Base-by-base conservation (phyloP, 2,888 invertebrate genomes). In the Ceramica pisi region DNA sequence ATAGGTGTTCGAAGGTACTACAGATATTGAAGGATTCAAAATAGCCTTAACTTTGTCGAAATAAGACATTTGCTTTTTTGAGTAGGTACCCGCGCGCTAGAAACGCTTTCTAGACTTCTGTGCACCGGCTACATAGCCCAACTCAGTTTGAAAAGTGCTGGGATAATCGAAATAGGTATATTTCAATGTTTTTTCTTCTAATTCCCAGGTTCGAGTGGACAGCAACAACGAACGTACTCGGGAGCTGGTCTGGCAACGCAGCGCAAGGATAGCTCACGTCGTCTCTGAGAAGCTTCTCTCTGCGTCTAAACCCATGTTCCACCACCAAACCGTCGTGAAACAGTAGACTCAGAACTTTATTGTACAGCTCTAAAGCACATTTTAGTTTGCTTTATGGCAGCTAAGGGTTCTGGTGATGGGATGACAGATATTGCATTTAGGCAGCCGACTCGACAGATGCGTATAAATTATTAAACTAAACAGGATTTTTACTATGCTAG, bases 141-240 rank as follows among this genome's bases (percentile, higher is more conserved):
- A 41, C 1, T 14, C 2, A 41, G 41, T 41, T 12, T 12, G 12
- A 41, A 12, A 38, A 41, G 41, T 12, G 41, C 41, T 41, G 12
- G 3, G 41, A 12, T 41, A 41, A 41, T 12, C 41, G 12, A 41
- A 19, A 19, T 46, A n/a, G n/a, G n/a, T n/a, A 19, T 46, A 46
- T 19, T 46, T 46, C 16, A 19, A 16, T 8, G 0, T 7, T 51
- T 50, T 19, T 35, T 12, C 21, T 38, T 48, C 62, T 70, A 74
- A 68, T 78, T 90, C 92, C 16, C 91, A 98, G 98, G 98, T 98
- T 46, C 97, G 98, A 86, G 98, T 98, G 26, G 98, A 98, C 89
- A 98, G 98, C 91, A 97, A 98, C 89, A 98, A 98, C 90, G 98
- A 98, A 92, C 97, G 98, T 88, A 98, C 98, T 14, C 96, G 98